Conservation (phyloP, 1,140 invertebrate genomes). For the Helicoverpa zea region DNA sequence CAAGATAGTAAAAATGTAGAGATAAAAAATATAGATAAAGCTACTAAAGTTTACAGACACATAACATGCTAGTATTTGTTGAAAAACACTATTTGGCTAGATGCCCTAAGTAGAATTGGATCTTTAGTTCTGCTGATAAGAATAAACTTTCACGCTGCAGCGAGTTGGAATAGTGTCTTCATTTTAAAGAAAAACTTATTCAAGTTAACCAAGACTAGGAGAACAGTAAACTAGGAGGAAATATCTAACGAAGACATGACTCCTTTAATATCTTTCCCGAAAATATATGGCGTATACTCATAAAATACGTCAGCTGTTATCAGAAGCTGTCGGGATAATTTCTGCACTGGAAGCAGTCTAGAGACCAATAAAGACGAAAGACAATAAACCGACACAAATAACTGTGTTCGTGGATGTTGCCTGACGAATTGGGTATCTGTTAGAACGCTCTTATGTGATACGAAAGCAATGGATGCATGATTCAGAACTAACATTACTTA, state of each 20-base stretch:
- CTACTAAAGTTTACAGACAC: too few relatives aligned
- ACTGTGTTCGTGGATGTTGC: background rate
- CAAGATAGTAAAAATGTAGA: background rate
- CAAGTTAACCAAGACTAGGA: background rate
- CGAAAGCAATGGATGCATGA: background rate
- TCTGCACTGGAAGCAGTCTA: background rate
- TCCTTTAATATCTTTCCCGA: background rate
- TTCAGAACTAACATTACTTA: too few relatives aligned
- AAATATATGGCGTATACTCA: background rate
- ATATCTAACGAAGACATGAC: background rate
- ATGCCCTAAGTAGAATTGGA: slow-evolving; percentile 5
- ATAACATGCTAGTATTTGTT: background rate
- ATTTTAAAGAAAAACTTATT: background rate
- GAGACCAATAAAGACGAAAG: background rate
- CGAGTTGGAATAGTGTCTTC: background rate
- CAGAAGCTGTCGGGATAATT: background rate
- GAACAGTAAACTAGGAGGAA: background rate
- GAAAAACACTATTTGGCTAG: slow-evolving; percentile 13
- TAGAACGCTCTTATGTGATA: background rate
- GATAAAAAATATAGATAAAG: background rate
- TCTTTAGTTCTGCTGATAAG: slow-evolving; percentile 3
- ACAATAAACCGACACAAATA: slow-evolving; percentile 9
- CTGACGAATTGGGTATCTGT: background rate
- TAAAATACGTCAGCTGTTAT: slow-evolving; percentile 4
- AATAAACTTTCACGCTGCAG: background rate